Base-by-base conservation (phyloP, 92 coral and sea anemone species). In the Pocillopora grandis region DNA sequence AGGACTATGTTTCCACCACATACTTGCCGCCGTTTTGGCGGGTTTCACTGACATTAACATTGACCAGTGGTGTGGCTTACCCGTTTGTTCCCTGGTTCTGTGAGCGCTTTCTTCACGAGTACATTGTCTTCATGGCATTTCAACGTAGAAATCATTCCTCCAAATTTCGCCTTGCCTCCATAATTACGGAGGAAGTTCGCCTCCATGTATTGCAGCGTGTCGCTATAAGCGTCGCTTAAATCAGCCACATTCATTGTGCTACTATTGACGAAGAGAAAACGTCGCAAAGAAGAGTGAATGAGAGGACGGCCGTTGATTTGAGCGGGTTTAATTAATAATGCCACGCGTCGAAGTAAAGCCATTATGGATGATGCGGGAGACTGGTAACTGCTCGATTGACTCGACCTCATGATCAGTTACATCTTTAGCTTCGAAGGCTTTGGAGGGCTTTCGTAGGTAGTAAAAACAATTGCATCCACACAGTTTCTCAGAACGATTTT, bases 121-220 rank as follows among this genome's bases (percentile, higher is more conserved):
- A 92, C 90, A 62, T 96, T 96, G 85, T 96, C 99, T 71, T 96
- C 99, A 89, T 92, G 92, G 86, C 98, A 94, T 64, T 96, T 94
- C 75, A 96, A 92, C 1, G 99, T 96, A 2, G 98, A 89, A 61
- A 96, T 94, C 89, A 66, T 86, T 1, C 99, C 99, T 19, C 97
- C 95, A 77, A 96, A 96, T 33, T 90, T 94, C 57, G 70, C 75
- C 86, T 80, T 94, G 12, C 90, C 88, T 11, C 99, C 99, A 87
- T 89, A 94, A 87, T 96, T 97, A 76, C 75, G 78, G 74, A 96
- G 94, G 42, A 91, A 52, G 59, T 88, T 81, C 3, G 99, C 97
- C 84, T 96, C 93, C 1, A 87, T 98, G 78, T 94, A 96, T 62
- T 94, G 99, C 55, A 96, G 85, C 48, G 90, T 87, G 76, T 94